These are phyloP conservation scores for Suricata suricatta DNA, from an alignment of 2,113 vertebrate genomes.

Conservation along the genomic window DNA sequence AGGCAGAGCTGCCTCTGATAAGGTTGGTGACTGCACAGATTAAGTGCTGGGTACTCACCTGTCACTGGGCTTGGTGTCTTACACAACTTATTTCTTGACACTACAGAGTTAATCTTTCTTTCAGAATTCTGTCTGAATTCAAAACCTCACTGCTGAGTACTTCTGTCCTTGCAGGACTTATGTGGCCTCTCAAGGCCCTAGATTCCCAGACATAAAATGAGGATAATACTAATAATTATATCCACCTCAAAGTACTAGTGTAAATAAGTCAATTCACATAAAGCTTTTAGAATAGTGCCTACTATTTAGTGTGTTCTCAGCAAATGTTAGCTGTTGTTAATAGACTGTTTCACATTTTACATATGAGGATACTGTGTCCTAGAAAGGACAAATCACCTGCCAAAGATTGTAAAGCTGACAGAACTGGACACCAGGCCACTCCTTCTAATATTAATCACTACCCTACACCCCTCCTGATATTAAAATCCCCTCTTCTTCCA, in stretches of 20 bases:
- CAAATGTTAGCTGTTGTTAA: not conserved
- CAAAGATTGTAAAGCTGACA: not conserved
- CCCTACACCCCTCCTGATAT: too few relatives aligned
- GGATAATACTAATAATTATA: not conserved
- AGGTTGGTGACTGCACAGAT: accelerated
- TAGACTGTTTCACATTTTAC: not conserved
- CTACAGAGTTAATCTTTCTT: not conserved
- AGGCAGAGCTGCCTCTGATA: not conserved
- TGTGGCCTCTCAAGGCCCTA: not conserved
- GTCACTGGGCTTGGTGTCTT: accelerated
- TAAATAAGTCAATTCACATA: not conserved
- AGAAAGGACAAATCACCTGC: not conserved
- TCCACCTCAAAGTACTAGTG: accelerated
- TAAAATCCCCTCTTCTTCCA: not conserved
- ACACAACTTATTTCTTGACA: not conserved
- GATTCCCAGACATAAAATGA: not conserved
- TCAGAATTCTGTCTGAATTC: not conserved
- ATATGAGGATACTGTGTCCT: not conserved
- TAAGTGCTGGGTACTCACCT: accelerated
- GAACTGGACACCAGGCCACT: not conserved
- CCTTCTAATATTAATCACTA: not conserved
- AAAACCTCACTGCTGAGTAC: too few relatives aligned
- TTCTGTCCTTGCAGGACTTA: not conserved
- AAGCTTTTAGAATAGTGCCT: not conserved
- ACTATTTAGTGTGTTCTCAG: not conserved